Conservation (phyloP, 2,888 invertebrate species). For the Apodemia mormo region DNA sequence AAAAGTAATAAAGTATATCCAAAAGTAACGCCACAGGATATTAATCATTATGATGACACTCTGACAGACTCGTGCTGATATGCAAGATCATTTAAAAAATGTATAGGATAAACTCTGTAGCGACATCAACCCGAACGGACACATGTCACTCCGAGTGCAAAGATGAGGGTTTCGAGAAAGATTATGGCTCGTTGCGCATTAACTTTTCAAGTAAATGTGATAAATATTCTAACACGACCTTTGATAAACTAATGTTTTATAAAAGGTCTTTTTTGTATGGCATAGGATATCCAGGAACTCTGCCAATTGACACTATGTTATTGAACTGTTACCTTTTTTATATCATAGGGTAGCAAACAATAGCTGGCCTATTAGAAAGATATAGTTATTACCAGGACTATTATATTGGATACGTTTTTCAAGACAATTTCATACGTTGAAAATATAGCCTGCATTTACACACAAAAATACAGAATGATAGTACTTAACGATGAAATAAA, state of each 20-base stretch:
- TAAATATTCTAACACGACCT: neutral
- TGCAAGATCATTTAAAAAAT: slow-evolving; percentile 19
- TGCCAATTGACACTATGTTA: too few relatives aligned
- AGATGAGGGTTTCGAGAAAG: slow-evolving; percentile 8
- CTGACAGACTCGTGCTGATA: slow-evolving; percentile 20
- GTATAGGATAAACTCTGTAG: slow-evolving; percentile 8
- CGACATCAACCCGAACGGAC: neutral
- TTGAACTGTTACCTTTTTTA: too few relatives aligned
- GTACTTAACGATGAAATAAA: too few relatives aligned
- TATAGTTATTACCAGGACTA: too few relatives aligned
- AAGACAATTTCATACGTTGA: too few relatives aligned
- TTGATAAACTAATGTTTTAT: neutral
- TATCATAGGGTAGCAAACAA: too few relatives aligned
- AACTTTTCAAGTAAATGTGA: slow-evolving; percentile 1
- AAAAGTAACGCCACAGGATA: slow-evolving; percentile 13
- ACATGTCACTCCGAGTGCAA: slow-evolving; percentile 12
- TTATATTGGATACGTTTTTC: too few relatives aligned
- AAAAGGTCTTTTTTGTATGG: too few relatives aligned
- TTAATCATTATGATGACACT: slow-evolving; percentile 22
- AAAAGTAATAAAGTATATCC: neutral
- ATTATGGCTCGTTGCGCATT: slow-evolving; percentile 4
- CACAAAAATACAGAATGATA: too few relatives aligned
- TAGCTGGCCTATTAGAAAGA: too few relatives aligned
- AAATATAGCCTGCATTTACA: too few relatives aligned
- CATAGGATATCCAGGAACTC: too few relatives aligned